phyloP scores from a whole-genome alignment of 2,113 vertebrate species.

The Taurulus bubalis region DNA sequence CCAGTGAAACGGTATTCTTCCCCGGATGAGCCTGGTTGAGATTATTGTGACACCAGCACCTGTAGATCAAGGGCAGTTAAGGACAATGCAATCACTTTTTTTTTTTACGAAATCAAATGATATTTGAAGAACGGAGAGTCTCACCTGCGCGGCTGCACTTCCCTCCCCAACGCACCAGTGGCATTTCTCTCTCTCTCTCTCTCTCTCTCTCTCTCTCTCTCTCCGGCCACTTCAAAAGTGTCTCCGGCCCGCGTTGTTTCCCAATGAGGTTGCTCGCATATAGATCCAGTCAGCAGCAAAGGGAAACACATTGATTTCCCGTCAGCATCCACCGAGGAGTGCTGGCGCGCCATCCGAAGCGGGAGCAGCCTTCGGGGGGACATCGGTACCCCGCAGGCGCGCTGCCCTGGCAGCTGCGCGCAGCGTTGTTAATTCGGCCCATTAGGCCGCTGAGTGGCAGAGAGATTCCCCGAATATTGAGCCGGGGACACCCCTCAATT shows the following conservation, averaged over 20 bases:
- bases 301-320: slow-evolving; percentile 82
- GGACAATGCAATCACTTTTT: slow-evolving; percentile 5
- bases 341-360: slow-evolving; percentile 60
- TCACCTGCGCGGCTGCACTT: slow-evolving; percentile 6
- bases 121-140: neutral
- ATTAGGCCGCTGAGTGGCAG: slow-evolving; percentile 83
- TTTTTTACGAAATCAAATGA: slow-evolving; percentile 29
- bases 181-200: slow-evolving; percentile 2
- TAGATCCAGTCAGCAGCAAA: slow-evolving; percentile 80
- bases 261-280: slow-evolving; percentile 73
- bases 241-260: slow-evolving; percentile 70
- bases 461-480: slow-evolving; percentile 83
- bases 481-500: slow-evolving; percentile 84
- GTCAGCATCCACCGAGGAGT: slow-evolving; percentile 69
- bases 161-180: slow-evolving; percentile 14
- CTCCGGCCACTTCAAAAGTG: slow-evolving; percentile 48
- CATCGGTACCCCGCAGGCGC: slow-evolving; percentile 76
- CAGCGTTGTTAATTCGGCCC: slow-evolving; percentile 78
- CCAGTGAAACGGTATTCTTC: neutral
- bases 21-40: neutral
- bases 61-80: neutral
- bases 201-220: slow-evolving; percentile 2
- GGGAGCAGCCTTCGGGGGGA: slow-evolving; percentile 59
- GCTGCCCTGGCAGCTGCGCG: slow-evolving; percentile 76
- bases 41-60: neutral